These are phyloP conservation scores for Drosophila pectinifera DNA, from an alignment of 1,140 invertebrate genomes.

Conservation along the genomic window DNA sequence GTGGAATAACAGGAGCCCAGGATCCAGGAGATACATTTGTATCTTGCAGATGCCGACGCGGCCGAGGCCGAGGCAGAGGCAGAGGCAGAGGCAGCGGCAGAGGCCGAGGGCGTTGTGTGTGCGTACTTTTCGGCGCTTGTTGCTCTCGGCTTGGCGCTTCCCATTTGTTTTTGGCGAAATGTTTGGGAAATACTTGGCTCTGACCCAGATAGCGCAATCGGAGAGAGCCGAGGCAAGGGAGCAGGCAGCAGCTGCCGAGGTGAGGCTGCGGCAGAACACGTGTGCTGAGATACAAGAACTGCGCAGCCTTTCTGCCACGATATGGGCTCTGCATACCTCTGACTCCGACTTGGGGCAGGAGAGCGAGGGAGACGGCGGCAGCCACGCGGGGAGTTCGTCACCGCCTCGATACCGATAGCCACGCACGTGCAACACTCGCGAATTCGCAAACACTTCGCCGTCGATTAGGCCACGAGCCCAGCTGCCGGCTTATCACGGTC, in stretches of 20 bases:
- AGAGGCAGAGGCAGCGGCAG: background rate
- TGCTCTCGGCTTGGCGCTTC: constrained; percentile 37
- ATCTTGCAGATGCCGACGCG: constrained; percentile 43
- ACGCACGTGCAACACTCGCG: constrained; percentile 56
- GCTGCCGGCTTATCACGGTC: constrained; percentile 25
- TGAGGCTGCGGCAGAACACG: constrained; percentile 16
- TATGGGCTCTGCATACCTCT: constrained; percentile 52
- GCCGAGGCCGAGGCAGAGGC: background rate
- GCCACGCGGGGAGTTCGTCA: background rate
- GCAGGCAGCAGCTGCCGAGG: background rate
- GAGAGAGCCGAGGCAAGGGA: background rate
- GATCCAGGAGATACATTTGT: constrained; percentile 70
- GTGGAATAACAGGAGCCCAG: constrained; percentile 75
- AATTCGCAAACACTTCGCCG: constrained; percentile 42
- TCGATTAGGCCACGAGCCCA: constrained; percentile 32
- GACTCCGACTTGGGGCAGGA: background rate
- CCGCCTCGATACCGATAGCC: constrained; percentile 19
- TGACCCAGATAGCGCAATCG: constrained; percentile 79
- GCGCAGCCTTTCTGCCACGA: constrained; percentile 38
- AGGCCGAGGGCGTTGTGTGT: constrained; percentile 10
- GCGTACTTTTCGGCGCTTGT: constrained; percentile 43
- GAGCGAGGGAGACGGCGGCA: constrained; percentile 16
- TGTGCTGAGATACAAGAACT: constrained; percentile 34
- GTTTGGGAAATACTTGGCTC: constrained; percentile 59
- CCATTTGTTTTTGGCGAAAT: constrained; percentile 27